Percentiles rank a stretch among this genome's conserved stretches.
These are phyloP conservation scores for Notarius quadriscutis DNA, from an alignment of 2,113 vertebrate genomes.

Conservation along the genomic window DNA sequence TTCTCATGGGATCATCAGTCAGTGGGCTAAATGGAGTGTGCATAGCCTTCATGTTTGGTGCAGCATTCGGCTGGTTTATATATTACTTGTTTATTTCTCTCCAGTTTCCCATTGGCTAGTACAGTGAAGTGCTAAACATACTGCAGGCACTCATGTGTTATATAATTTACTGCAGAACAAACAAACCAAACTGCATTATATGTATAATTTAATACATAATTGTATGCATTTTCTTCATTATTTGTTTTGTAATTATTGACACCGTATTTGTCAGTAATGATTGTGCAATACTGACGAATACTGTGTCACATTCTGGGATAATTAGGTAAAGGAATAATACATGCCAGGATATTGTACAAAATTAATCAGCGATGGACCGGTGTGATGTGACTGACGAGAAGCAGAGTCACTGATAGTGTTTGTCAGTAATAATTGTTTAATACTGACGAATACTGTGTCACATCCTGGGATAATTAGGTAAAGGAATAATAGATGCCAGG, in stretches of 20 bases:
- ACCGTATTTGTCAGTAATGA: background rate
- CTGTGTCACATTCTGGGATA: background rate
- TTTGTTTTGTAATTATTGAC: background rate
- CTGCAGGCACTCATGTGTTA: background rate
- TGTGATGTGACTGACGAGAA: background rate
- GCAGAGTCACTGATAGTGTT: background rate
- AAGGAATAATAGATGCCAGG: background rate
- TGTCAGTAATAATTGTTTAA: background rate
- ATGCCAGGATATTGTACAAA: background rate
- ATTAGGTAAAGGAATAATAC: background rate
- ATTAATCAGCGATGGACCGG: background rate
- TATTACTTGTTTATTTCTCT: conserved; percentile 11
- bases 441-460: background rate
- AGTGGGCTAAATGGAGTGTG: background rate
- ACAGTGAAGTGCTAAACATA: background rate
- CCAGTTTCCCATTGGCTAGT: background rate
- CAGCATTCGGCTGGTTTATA: background rate
- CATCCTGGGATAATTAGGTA: background rate
- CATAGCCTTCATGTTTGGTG: background rate
- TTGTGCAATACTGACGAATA: background rate
- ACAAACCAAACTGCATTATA: background rate
- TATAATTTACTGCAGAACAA: background rate
- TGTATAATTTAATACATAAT: background rate
- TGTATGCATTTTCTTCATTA: background rate
- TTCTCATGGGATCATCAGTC: conserved; percentile 13